Percentiles rank a stretch among this genome's conserved stretches.
phyloP scores from a whole-genome alignment of 2,888 invertebrate species.

The Yponomeuta plumbellus region DNA sequence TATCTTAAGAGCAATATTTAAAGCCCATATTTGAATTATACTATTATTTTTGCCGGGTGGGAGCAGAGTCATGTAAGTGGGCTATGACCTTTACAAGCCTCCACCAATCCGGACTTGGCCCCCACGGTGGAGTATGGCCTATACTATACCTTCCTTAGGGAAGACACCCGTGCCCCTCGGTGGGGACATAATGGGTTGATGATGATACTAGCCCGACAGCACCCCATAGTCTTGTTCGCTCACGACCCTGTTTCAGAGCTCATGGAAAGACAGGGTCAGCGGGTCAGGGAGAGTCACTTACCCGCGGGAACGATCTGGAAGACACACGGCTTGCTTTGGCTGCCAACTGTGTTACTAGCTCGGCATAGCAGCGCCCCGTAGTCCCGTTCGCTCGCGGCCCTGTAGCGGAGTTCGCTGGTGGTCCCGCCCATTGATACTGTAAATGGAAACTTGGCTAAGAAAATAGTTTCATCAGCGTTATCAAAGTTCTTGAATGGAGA shows the following conservation, averaged over 20 bases:
- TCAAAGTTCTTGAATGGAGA: no score
- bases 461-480: background rate
- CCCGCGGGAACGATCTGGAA: conserved; percentile 93
- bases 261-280: conserved; percentile 35
- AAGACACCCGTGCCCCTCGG: no score
- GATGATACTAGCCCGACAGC: conserved; percentile 87
- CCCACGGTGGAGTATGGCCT: no score
- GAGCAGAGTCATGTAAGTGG: no score
- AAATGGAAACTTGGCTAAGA: background rate
- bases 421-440: conserved; percentile 62
- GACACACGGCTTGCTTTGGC: conserved; percentile 88
- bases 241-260: conserved; percentile 87
- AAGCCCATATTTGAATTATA: no score
- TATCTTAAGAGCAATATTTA: no score
- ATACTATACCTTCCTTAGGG: no score
- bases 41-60: no score
- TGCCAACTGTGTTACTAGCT: conserved; percentile 88
- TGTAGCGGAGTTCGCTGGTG: conserved; percentile 88
- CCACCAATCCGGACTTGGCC: no score
- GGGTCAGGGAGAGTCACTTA: conserved; percentile 41
- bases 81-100: no score
- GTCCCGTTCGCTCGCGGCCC: conserved; percentile 89
- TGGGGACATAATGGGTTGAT: no score
- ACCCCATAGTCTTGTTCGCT: conserved; percentile 92
- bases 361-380: conserved; percentile 91